Evolutionary conservation across 2,888 invertebrate genomes (phyloP), one percentile per base, ranked within the genome.

Genomic region (Coecobrya sp.): DNA sequence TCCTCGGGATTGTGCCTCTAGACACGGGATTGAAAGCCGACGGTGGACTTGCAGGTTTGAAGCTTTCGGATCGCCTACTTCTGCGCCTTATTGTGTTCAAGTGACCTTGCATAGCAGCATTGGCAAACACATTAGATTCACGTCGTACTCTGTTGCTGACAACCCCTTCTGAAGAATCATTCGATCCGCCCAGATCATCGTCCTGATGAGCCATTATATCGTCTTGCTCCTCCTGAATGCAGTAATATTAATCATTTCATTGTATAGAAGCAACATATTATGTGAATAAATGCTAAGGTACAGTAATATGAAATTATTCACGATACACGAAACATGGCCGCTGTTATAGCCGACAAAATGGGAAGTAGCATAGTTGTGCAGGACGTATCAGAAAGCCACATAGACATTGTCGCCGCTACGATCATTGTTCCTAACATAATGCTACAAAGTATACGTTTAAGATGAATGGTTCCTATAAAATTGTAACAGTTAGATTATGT

Each of bases 371-470:
- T 98, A 0, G 98, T 98, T 0, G 98, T 97, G 4, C 98, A 98
- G 0, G 99, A 99, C 0, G 98, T 98, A 95, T 99, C 99, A 4
- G 98, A 98, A 94, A 99, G 98, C 99, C 99, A 99, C 98, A 99
- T 99, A 0, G 99, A 98, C 94, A 99, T 97, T 95, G 98, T 98
- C 98, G 98, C 98, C 0, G 98, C 98, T 22, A 98, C 98, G 93
- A 97, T 96, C 95, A 98, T 97, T 76, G 98, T 96, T 0, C 98
- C 98, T 95, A 98, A 97, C 96, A 98, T 98, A 89, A 98, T 96
- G 95, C 97, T 97, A 45, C 11, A 52, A 11, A 70, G n/a, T n/a
- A n/a, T n/a, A n/a, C n/a, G n/a, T n/a, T n/a, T n/a, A n/a, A n/a
- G n/a, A n/a, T n/a, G n/a, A n/a, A n/a, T n/a, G n/a, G n/a, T n/a